phyloP scores from a whole-genome alignment of 1,140 invertebrate genomes.

The Wiebesia pumilae region DNA sequence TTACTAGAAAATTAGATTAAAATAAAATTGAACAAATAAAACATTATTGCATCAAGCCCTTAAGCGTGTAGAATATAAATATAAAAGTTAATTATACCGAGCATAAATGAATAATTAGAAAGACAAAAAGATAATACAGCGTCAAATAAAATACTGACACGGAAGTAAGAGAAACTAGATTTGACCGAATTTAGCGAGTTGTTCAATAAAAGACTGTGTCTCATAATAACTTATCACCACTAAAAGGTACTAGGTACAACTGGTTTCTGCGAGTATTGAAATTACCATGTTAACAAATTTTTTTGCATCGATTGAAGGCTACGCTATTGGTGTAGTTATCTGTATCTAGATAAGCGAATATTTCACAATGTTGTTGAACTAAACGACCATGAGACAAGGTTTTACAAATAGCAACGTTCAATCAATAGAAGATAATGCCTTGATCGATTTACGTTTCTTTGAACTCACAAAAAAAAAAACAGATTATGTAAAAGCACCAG shows the following conservation, averaged over 20 bases:
- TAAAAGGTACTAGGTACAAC: background rate
- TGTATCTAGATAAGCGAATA: constrained; percentile 1
- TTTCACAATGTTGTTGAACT: constrained; percentile 8
- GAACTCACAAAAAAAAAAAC: background rate
- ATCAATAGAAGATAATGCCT: background rate
- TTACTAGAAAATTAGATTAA: background rate
- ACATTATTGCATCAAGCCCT: no score
- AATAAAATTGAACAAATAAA: background rate
- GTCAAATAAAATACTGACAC: background rate
- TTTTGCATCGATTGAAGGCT: background rate
- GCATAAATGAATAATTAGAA: background rate
- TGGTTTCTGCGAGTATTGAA: background rate
- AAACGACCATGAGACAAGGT: constrained; percentile 8
- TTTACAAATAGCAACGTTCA: background rate
- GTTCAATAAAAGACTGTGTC: background rate
- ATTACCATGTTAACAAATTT: background rate
- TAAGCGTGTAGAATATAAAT: no score
- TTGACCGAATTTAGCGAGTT: background rate
- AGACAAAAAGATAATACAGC: background rate
- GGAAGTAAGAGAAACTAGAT: background rate
- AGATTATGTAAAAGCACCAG: background rate
- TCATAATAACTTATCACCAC: background rate
- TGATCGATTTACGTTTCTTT: background rate
- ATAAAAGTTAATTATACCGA: no score
- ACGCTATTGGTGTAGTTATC: background rate